Percentiles rank a stretch among this genome's conserved stretches.
Conservation (phyloP, 2,888 invertebrate genomes). For the Euplagia quadripunctaria region DNA sequence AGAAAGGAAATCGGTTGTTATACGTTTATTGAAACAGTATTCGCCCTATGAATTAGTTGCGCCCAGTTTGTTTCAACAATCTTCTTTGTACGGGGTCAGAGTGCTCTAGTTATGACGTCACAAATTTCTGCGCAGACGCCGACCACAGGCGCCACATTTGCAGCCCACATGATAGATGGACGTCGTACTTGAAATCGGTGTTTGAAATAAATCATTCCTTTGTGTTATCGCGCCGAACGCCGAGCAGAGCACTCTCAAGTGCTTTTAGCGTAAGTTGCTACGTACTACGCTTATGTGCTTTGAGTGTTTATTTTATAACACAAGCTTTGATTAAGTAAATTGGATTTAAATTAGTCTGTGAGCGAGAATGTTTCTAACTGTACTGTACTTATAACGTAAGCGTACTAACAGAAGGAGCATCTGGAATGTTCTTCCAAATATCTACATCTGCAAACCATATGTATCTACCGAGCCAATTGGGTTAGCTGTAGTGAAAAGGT, state of each 20-base stretch:
- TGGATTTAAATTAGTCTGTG: constrained; percentile 4
- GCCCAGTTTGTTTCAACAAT: constrained; percentile 46
- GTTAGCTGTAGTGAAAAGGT: constrained; percentile 7
- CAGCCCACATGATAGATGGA: constrained; percentile 78
- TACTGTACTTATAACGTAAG: background rate
- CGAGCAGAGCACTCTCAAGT: constrained; percentile 62
- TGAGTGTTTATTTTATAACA: constrained; percentile 26
- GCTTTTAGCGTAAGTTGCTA: constrained; percentile 61
- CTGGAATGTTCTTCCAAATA: constrained; percentile 16
- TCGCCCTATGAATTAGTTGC: constrained; percentile 24
- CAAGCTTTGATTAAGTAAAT: constrained; percentile 29
- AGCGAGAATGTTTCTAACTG: constrained; percentile 1
- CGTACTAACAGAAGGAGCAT: background rate
- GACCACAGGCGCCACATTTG: constrained; percentile 80
- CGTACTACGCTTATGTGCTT: constrained; percentile 18
- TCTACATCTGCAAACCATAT: constrained; percentile 22
- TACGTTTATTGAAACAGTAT: constrained; percentile 18
- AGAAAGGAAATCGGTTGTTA: constrained; percentile 58
- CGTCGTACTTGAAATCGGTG: constrained; percentile 65
- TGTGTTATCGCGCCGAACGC: constrained; percentile 66
- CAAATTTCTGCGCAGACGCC: constrained; percentile 69
- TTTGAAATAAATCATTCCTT: constrained; percentile 77
- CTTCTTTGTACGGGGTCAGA: constrained; percentile 55
- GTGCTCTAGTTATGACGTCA: constrained; percentile 71
- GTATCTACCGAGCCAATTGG: constrained; percentile 13